These are phyloP conservation scores for Cryptoblepharus egeriae DNA, from an alignment of 2,797 vertebrate genomes.

Conservation along the genomic window DNA sequence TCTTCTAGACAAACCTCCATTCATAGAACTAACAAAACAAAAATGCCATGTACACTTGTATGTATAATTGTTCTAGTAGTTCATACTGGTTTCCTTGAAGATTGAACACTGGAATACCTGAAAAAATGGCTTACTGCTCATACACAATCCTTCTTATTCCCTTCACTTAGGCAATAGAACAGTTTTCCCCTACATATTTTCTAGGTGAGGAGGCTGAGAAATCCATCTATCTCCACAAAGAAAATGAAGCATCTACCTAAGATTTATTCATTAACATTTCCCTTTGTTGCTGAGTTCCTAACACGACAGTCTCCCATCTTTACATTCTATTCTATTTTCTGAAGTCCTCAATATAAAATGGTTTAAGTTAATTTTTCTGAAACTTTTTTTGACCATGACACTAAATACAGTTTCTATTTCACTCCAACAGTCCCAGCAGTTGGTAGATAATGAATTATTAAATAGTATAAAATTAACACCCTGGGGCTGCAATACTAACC, in stretches of 20 bases:
- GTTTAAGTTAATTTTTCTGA: background rate
- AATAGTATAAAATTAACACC: too few relatives aligned
- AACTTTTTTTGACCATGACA: too few relatives aligned
- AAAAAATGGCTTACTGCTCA: too few relatives aligned
- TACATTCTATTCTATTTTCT: background rate
- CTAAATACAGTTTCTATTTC: too few relatives aligned
- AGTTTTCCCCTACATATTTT: background rate
- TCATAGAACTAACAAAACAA: background rate
- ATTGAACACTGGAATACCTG: too few relatives aligned
- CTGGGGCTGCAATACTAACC: too few relatives aligned
- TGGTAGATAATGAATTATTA: too few relatives aligned
- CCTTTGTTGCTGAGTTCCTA: too few relatives aligned
- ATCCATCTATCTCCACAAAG: background rate
- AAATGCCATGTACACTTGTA: background rate
- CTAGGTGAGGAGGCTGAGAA: background rate
- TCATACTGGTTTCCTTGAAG: background rate
- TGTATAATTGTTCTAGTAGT: too few relatives aligned
- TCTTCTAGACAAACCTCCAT: background rate
- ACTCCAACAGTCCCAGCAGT: too few relatives aligned
- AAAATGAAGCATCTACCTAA: background rate
- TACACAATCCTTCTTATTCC: too few relatives aligned
- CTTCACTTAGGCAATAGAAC: background rate
- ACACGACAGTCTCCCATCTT: too few relatives aligned
- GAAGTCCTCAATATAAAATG: background rate
- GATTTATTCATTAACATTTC: background rate